Conservation (phyloP, 1,140 invertebrate species). For the Drosophila neocordata region DNA sequence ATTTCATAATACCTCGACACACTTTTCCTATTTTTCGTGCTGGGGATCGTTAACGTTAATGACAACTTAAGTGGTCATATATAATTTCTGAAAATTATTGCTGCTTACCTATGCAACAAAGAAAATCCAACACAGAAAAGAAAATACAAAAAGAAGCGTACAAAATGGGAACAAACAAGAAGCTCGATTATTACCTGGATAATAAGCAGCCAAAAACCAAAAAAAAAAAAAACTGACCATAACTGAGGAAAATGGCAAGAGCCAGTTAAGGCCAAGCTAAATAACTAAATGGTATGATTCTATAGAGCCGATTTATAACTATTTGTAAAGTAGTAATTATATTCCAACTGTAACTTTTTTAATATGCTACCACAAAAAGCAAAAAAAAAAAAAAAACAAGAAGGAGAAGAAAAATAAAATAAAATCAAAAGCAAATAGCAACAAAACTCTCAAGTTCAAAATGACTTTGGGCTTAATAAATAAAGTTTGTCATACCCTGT, state of each 20-base stretch:
- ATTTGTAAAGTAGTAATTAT: conserved; percentile 6
- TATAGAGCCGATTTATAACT: conserved; percentile 6
- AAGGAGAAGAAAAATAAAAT: not conserved
- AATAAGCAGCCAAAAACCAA: conserved; percentile 24
- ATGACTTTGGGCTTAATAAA: conserved; percentile 10
- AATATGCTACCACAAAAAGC: not conserved
- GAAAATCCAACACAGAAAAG: not conserved
- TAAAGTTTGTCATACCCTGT: conserved; percentile 1
- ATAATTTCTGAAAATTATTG: conserved; percentile 77
- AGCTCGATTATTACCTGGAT: conserved; percentile 44
- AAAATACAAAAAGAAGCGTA: not conserved
- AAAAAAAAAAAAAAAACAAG: not conserved
- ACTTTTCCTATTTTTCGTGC: conserved; percentile 30
- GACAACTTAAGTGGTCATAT: conserved; percentile 79
- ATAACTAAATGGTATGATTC: not conserved
- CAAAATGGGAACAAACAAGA: conserved; percentile 17
- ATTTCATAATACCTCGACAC: conserved; percentile 58
- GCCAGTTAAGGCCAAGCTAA: not conserved
- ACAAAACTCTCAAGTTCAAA: conserved; percentile 7
- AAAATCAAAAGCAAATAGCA: conserved; percentile 1
- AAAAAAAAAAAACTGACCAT: not conserved
- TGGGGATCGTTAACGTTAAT: conserved; percentile 73
- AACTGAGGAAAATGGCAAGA: not conserved
- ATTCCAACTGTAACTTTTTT: conserved; percentile 8
- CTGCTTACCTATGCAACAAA: conserved; percentile 39